Evolutionary conservation across 1,140 invertebrate genomes (phyloP).

Genomic region (Drosophila ananassae): DNA sequence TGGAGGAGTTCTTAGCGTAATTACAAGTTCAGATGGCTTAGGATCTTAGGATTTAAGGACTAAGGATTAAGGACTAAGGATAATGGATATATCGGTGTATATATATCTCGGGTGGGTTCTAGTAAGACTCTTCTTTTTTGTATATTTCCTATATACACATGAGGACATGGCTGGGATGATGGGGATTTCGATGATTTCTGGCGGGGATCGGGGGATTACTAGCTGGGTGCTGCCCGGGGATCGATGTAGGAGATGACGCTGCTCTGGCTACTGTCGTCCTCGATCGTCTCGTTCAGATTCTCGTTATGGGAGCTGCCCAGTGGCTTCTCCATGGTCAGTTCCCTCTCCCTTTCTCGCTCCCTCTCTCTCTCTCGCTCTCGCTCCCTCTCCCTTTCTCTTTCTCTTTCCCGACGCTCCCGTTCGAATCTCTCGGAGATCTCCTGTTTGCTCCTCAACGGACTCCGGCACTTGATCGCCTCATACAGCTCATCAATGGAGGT

Average conservation of each 20-base stretch:
- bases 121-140: not conserved
- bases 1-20: not conserved
- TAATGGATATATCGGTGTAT: too few relatives aligned
- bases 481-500: constrained; percentile 82
- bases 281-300: constrained; percentile 75
- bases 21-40: not conserved
- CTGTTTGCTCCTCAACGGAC: constrained; percentile 53
- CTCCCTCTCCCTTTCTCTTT: constrained; percentile 5
- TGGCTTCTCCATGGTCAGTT: not conserved
- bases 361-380: not conserved
- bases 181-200: constrained; percentile 2
- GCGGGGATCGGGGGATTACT: constrained; percentile 16
- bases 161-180: too few relatives aligned
- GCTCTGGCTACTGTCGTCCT: constrained; percentile 83
- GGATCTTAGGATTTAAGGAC: not conserved
- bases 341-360: not conserved
- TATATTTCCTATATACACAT: not conserved
- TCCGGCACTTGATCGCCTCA: constrained; percentile 78
- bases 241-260: constrained; percentile 83
- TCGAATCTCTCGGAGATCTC: constrained; percentile 20
- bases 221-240: constrained; percentile 62
- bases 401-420: constrained; percentile 12
- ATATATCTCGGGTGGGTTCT: constrained; percentile 4
- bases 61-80: not conserved
- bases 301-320: constrained; percentile 45